Percentiles rank a stretch among this genome's conserved stretches.
Evolutionary conservation across 2,888 invertebrate species (phyloP).

Genomic region (Formica aserva): DNA sequence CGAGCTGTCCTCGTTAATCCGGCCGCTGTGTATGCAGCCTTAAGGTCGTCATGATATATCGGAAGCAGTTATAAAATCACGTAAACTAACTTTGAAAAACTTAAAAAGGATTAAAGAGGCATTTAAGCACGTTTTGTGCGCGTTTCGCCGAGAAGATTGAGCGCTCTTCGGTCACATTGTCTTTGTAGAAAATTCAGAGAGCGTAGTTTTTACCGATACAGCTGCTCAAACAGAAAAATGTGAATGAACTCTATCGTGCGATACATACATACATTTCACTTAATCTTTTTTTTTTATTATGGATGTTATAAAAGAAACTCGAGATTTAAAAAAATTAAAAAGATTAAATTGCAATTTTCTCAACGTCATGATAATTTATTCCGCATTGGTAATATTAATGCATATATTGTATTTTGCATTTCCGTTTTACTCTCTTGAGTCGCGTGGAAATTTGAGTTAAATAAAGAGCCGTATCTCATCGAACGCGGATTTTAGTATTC

Average conservation of each 20-base stretch:
- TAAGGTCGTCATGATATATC: constrained; percentile 46
- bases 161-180: neutral
- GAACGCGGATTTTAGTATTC: constrained; percentile 5
- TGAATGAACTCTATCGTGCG: neutral
- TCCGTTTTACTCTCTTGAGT: neutral
- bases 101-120: constrained; percentile 4
- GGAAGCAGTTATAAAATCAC: constrained; percentile 28
- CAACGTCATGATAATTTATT: neutral
- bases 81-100: constrained; percentile 39
- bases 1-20: constrained; percentile 48
- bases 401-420: neutral
- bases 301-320: neutral
- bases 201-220: neutral
- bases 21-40: constrained; percentile 33
- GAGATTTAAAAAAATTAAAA: neutral
- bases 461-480: constrained; percentile 22
- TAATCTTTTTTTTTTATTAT: neutral
- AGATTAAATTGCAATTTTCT: neutral
- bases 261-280: neutral
- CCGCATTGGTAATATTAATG: neutral
- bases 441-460: neutral
- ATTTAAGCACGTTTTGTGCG: constrained; percentile 11
- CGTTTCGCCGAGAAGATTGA: constrained; percentile 3
- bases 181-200: neutral
- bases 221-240: neutral